Base-by-base conservation (phyloP, 2,888 invertebrate species). In the Tridacna crocea region DNA sequence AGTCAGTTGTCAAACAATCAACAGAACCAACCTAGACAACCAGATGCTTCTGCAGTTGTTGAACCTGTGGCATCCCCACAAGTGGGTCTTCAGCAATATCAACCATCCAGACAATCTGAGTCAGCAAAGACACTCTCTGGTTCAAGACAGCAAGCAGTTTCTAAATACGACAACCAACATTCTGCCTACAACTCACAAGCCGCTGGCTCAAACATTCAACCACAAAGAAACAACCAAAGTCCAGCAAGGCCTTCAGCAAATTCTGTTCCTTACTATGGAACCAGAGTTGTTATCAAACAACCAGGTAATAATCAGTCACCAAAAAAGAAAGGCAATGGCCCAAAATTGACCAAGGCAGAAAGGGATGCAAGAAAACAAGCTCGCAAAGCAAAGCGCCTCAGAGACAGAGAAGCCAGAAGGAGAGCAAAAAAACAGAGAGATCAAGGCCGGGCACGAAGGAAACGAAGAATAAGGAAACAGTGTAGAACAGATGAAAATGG, bases 281-380 rank as follows among this genome's bases (percentile, higher is more conserved):
- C 73, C 17, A 63, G 73, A 27, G 80, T 85, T 12, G 55, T 82
- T 6, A 80, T 82, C 60, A 77, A 82, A 61, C 80, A 79, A 47
- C 79, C 79, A 61, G n/a, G 36, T 3, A 51, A 26, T n/a, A 22
- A 68, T 36, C 48, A 68, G 36, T 22, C 47, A 11, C 72, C 46
- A 15, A 36, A 36, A 48, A 70, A n/a, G 36, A 36, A 70, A 36
- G 70, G 36, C 15, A 27, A 11, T 22, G 48, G 51, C 13, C 24
- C 70, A 24, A 63, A 77, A 72, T 36, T 26, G 24, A 15, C 60
- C 36, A 75, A 26, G 8, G 76, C 68, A 47, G 76, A 61, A 26
- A 82, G 80, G 51, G 81, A 81, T 51, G 78, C 74, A 61, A 79
- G 70, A 26, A 83, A 82, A 75, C 80, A 85, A 61, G 80, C 77